Conservation (phyloP, 2,113 vertebrate genomes). For the Peromyscus leucopus region DNA sequence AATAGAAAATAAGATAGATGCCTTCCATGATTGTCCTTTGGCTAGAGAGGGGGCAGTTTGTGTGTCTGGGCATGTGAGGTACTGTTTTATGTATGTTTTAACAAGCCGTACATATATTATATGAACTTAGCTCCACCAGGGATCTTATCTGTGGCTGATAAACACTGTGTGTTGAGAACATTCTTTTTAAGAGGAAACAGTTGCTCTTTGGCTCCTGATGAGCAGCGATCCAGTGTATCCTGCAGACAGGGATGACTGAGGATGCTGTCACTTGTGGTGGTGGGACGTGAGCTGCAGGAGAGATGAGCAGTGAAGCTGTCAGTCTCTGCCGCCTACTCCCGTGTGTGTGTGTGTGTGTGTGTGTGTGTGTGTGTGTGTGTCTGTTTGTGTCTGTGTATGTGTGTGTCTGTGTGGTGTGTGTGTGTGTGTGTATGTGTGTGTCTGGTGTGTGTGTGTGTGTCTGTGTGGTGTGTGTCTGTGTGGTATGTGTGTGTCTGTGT, state of each 20-base stretch:
- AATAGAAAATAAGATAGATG: not conserved
- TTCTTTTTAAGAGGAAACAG: not conserved
- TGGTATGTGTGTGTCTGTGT: too few relatives aligned
- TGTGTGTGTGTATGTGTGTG: too few relatives aligned
- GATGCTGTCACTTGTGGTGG: rapidly evolving
- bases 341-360: too few relatives aligned
- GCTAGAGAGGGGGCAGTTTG: not conserved
- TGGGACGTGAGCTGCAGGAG: rapidly evolving
- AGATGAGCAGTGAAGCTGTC: not conserved
- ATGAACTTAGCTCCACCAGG: not conserved
- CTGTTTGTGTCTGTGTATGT: too few relatives aligned
- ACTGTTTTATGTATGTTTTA: not conserved
- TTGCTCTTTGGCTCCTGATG: not conserved
- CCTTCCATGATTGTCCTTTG: not conserved
- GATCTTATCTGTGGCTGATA: not conserved
- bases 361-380: too few relatives aligned
- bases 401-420: too few relatives aligned
- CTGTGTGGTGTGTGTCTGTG: too few relatives aligned
- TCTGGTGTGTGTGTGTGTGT: too few relatives aligned
- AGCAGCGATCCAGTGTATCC: not conserved
- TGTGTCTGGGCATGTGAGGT: not conserved
- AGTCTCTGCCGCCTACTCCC: too few relatives aligned
- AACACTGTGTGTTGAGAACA: not conserved
- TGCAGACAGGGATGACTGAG: not conserved
- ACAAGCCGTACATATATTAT: too few relatives aligned